phyloP scores from a whole-genome alignment of 2,113 vertebrate species.

The Callopanchax toddi region DNA sequence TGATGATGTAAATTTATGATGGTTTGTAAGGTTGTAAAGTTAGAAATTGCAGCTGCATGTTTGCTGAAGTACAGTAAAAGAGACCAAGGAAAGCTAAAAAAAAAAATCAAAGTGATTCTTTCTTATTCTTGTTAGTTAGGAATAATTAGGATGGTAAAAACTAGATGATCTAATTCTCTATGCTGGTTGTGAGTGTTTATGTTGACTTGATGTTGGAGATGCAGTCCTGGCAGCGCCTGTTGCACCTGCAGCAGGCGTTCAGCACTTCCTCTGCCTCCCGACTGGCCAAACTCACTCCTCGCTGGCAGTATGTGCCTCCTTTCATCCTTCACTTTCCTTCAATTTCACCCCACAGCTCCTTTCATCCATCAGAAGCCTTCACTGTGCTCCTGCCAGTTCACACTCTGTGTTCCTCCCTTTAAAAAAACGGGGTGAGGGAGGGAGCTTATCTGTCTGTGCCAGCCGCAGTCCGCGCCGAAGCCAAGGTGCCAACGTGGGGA shows the following conservation, averaged over 20 bases:
- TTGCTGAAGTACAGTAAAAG: constrained; percentile 17
- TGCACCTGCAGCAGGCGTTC: constrained; percentile 52
- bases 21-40: constrained; percentile 27
- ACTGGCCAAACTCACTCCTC: constrained; percentile 15
- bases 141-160: background rate
- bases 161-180: background rate
- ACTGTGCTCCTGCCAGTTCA: constrained; percentile 60
- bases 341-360: constrained; percentile 13
- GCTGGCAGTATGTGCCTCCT: constrained; percentile 47
- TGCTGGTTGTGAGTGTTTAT: background rate
- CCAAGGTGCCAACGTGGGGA: constrained; percentile 49
- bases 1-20: constrained; percentile 38
- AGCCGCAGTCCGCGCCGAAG: constrained; percentile 32
- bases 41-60: constrained; percentile 19
- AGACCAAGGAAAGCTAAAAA: constrained; percentile 4
- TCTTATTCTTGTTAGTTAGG: background rate
- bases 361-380: constrained; percentile 61
- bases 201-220: background rate
- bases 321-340: constrained; percentile 44
- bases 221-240: constrained; percentile 1
- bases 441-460: constrained; percentile 48
- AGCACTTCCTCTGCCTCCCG: constrained; percentile 37
- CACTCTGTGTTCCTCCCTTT: constrained; percentile 46
- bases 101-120: constrained; percentile 12
- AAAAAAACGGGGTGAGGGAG: constrained; percentile 39